phyloP scores from a whole-genome alignment of 2,113 vertebrate genomes.

The Myiagra hebetior region DNA sequence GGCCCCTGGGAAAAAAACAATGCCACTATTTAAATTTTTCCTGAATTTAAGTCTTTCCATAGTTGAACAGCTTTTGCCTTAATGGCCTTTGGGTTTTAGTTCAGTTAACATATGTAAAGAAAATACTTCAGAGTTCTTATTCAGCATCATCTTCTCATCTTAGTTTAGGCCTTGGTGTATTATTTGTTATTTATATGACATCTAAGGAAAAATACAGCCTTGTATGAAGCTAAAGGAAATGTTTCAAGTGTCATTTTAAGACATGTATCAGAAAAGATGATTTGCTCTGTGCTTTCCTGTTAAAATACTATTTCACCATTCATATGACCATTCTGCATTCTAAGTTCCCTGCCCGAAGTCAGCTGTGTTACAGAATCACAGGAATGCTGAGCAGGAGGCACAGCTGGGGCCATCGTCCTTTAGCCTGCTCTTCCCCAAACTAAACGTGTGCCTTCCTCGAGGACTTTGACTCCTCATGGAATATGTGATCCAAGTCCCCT shows the following conservation, averaged over 20 bases:
- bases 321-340: neutral
- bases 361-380: neutral
- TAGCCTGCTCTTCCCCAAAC: neutral
- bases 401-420: neutral
- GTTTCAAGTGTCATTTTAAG: neutral
- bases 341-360: neutral
- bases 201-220: neutral
- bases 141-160: neutral
- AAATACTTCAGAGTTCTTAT: neutral
- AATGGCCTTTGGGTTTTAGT: neutral
- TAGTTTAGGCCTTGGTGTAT: neutral
- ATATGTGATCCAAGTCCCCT: neutral
- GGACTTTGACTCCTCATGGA: accelerated
- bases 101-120: neutral
- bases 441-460: neutral
- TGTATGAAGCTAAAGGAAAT: neutral
- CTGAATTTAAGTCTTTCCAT: neutral
- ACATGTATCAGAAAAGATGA: neutral
- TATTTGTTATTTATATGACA: neutral
- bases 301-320: neutral
- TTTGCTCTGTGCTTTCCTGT: neutral
- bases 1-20: neutral
- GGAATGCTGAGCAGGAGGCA: neutral
- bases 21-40: neutral
- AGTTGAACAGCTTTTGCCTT: neutral